Conservation (phyloP, 2,797 vertebrate genomes). For the Gadopsis bispinosus region DNA sequence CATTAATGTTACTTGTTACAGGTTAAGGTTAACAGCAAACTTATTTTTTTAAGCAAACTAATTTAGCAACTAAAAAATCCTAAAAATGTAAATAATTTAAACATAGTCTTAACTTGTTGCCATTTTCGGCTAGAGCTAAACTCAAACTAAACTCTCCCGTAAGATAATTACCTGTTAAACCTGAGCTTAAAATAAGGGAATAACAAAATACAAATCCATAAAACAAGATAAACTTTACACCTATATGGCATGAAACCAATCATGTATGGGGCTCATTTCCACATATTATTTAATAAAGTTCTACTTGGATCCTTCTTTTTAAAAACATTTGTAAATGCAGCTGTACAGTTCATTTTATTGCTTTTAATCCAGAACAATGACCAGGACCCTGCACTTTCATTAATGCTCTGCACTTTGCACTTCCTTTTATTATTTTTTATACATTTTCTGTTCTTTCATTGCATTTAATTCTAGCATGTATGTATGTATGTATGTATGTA, state of each 20-base stretch:
- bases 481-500: not conserved
- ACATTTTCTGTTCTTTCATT: not conserved
- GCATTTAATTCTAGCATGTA: not conserved
- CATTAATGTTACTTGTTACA: not conserved
- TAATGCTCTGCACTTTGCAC: not conserved
- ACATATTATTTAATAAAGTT: not conserved
- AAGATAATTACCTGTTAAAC: not conserved
- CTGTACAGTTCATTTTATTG: not conserved
- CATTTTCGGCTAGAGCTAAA: not conserved
- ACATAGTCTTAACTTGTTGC: not conserved
- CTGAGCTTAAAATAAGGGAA: conserved; percentile 8
- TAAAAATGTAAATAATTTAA: not conserved
- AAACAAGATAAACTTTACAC: not conserved
- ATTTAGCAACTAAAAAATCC: too few relatives aligned
- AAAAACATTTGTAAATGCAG: not conserved
- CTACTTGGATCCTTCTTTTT: too few relatives aligned
- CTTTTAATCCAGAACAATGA: not conserved
- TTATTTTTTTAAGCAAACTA: not conserved
- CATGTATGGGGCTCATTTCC: not conserved
- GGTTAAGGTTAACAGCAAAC: not conserved
- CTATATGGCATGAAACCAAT: not conserved
- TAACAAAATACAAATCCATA: conserved; percentile 8
- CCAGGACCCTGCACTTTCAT: not conserved
- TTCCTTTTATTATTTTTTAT: not conserved
- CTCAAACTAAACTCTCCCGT: not conserved